Conservation (phyloP, 2,113 vertebrate species). For the Galeopterus variegatus region DNA sequence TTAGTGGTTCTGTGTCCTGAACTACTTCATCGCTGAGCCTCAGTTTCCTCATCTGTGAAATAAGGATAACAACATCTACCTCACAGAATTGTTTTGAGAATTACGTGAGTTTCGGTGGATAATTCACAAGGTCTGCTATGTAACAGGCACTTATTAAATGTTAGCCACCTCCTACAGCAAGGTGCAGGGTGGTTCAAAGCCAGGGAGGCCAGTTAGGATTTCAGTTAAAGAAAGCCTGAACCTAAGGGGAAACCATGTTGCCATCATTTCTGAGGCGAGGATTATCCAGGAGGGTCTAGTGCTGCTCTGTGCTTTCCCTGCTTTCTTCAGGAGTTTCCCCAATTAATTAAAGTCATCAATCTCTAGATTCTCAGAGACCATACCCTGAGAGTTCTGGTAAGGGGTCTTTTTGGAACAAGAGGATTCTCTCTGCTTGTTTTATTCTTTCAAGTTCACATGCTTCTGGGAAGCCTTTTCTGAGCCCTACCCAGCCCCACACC, state of each 20-base stretch:
- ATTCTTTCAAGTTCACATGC: neutral
- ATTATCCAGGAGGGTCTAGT: neutral
- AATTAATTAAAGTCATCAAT: neutral
- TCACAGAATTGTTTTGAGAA: neutral
- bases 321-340: neutral
- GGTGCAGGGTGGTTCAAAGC: neutral
- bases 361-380: neutral
- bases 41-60: slow-evolving; percentile 20
- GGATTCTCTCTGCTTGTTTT: neutral
- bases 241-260: neutral
- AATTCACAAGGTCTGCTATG: neutral
- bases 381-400: neutral
- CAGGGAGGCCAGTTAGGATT: neutral
- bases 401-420: neutral
- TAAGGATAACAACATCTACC: rapidly evolving
- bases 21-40: neutral
- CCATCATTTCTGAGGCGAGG: neutral
- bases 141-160: neutral
- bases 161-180: neutral
- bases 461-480: neutral
- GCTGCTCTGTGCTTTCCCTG: neutral
- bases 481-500: rapidly evolving
- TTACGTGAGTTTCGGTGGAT: neutral
- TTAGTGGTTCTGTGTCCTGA: neutral
- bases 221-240: neutral